Percentiles rank a stretch among this genome's conserved stretches.
These are phyloP conservation scores for Oxycera nigricornis DNA, from an alignment of 2,888 invertebrate genomes.

Conservation along the genomic window DNA sequence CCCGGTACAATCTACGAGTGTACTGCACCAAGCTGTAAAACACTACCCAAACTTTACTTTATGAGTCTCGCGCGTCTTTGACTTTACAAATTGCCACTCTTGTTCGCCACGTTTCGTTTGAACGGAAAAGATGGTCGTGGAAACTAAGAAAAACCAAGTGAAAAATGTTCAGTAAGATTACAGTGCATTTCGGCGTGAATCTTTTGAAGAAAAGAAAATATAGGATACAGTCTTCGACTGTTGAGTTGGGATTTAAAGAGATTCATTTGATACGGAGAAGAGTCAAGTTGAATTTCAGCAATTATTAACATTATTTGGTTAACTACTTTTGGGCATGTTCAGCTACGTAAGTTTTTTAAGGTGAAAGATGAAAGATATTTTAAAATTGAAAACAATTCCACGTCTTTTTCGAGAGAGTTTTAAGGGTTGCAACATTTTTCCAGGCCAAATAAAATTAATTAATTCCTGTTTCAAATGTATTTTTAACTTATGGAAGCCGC, in stretches of 20 bases:
- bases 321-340: no score
- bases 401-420: no score
- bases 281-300: no score
- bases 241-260: no score
- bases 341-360: no score
- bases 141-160: background rate
- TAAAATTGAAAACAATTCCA: background rate
- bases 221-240: background rate
- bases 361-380: no score
- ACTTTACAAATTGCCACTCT: constrained; percentile 34
- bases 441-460: no score
- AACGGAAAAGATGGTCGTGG: background rate
- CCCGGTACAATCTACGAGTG: background rate
- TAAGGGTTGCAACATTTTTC: no score
- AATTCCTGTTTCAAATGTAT: no score
- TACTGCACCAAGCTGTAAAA: constrained; percentile 22
- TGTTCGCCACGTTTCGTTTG: background rate
- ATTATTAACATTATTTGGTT: no score
- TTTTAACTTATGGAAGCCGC: no score
- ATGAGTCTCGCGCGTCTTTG: constrained; percentile 32
- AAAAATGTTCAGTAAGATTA: background rate
- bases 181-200: background rate
- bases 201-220: background rate
- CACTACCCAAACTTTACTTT: constrained; percentile 37
- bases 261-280: no score